Base-by-base conservation (phyloP, 2,113 vertebrate genomes). In the Nothoprocta pentlandii region DNA sequence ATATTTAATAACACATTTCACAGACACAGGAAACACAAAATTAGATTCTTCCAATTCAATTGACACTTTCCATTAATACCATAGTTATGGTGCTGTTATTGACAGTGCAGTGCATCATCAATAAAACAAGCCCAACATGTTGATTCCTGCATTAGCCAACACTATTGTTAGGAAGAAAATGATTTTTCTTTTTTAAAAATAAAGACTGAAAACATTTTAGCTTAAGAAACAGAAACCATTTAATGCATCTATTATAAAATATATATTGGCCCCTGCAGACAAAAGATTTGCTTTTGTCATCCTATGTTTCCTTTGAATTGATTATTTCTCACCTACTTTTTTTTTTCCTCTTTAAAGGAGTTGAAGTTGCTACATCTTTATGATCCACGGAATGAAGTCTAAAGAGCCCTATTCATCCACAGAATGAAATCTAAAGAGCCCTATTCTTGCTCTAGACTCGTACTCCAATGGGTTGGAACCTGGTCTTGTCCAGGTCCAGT, bases 1-100 rank as follows among this genome's bases (percentile, higher is more conserved):
- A 42, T 67, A 78, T 77, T 91, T 83, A 80, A 94, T 94, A 91
- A 56, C 28, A 78, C 32, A 85, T 94, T 91, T 91, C 85, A 80
- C 51, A 83, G 79, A 67, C 54, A 7, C 64, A 58, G 34, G 68
- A 95, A 87, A 91, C 42, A 47, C 68, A 94, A 92, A 94, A 89
- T n/a, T 44, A 36, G 39, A 64, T 79, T 28, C 85, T 85, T 77
- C 41, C 67, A 92, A 92, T 90, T 80, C 90, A 92, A 87, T 12
- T 71, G 68, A 5, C 73, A 71, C 16, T 78, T 95, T 90, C 13
- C 22, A 44, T 63, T 74, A 90, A 70, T 19, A 30, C 44, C 79
- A 83, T 73, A 53, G 8, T 49, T 78, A 42, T 95, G 81, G 32
- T 80, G 22, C 74, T n/a, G 66, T n/a, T 64, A 64, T 8, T 66